Conservation (phyloP, 2,888 invertebrate genomes). For the Amphimallon solstitiale region DNA sequence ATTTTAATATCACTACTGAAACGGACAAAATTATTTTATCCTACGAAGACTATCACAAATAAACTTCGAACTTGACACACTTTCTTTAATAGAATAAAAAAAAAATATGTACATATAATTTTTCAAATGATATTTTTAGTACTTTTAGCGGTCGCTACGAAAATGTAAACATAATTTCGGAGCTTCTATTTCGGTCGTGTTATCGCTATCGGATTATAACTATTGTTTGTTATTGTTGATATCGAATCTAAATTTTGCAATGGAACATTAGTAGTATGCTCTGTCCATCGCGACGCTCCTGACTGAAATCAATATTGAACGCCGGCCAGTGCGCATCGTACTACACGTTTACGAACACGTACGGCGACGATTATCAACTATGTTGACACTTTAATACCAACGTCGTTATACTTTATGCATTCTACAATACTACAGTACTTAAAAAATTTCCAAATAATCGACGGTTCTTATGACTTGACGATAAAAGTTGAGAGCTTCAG, state of each 20-base stretch:
- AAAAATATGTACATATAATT: no score
- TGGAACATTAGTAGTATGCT: slow-evolving; percentile 30
- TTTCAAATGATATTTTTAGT: background rate
- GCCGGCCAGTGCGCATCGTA: slow-evolving; percentile 29
- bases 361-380: slow-evolving; percentile 11
- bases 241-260: slow-evolving; percentile 24
- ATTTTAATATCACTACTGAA: slow-evolving; percentile 53
- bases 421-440: background rate
- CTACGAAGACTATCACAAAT: background rate
- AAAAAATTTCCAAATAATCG: no score
- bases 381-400: background rate
- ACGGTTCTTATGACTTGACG: no score
- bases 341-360: background rate
- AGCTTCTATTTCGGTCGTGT: slow-evolving; percentile 7
- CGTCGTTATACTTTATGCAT: background rate
- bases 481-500: no score
- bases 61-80: background rate
- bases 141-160: slow-evolving; percentile 3
- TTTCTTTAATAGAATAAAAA: background rate
- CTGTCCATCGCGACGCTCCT: slow-evolving; percentile 51
- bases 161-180: slow-evolving; percentile 3
- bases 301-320: slow-evolving; percentile 52
- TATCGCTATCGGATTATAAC: slow-evolving; percentile 10
- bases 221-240: slow-evolving; percentile 21
- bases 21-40: background rate